A percentile compares a stretch with the other conserved stretches of the same genome.
Conservation (phyloP, 2,797 vertebrate species). For the Spinibarbus caldwelli region DNA sequence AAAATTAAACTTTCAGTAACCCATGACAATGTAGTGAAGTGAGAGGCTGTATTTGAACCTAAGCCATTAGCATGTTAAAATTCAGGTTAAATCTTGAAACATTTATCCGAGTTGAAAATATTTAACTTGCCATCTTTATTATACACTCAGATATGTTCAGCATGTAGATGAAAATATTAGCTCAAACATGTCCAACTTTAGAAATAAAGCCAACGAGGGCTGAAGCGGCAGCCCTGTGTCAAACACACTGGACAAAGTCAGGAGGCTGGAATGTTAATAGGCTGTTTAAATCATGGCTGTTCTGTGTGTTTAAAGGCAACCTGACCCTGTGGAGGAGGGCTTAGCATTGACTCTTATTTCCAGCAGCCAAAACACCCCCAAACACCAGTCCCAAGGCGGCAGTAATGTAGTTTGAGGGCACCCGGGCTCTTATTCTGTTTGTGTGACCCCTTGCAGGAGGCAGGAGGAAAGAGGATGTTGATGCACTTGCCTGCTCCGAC, state of each 20-base stretch:
- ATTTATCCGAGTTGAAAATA: not conserved
- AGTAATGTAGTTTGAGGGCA: slow-evolving; percentile 64
- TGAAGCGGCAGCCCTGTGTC: slow-evolving; percentile 9
- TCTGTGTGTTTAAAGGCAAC: slow-evolving; percentile 42
- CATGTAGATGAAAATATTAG: not conserved
- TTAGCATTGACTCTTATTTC: slow-evolving; percentile 47
- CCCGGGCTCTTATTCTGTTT: slow-evolving; percentile 75
- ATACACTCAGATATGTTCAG: not conserved
- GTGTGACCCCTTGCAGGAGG: slow-evolving; percentile 76
- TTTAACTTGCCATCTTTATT: not conserved
- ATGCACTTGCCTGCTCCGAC: slow-evolving; percentile 70
- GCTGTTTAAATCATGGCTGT: slow-evolving; percentile 44
- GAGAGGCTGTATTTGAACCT: not conserved
- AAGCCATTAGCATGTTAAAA: not conserved
- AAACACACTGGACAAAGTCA: slow-evolving; percentile 53
- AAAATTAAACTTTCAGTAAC: not conserved
- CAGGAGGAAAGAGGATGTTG: slow-evolving; percentile 78
- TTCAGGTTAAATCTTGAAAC: not conserved
- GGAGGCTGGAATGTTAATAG: slow-evolving; percentile 49
- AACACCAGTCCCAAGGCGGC: slow-evolving; percentile 58
- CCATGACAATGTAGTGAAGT: not conserved
- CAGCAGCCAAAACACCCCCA: slow-evolving; percentile 64
- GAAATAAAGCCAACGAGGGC: not conserved
- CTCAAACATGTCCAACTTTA: slow-evolving; percentile 3
- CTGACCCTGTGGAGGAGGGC: slow-evolving; percentile 43